Evolutionary conservation across 1,140 invertebrate genomes (phyloP).

Genomic region (Lordiphosa mommai): DNA sequence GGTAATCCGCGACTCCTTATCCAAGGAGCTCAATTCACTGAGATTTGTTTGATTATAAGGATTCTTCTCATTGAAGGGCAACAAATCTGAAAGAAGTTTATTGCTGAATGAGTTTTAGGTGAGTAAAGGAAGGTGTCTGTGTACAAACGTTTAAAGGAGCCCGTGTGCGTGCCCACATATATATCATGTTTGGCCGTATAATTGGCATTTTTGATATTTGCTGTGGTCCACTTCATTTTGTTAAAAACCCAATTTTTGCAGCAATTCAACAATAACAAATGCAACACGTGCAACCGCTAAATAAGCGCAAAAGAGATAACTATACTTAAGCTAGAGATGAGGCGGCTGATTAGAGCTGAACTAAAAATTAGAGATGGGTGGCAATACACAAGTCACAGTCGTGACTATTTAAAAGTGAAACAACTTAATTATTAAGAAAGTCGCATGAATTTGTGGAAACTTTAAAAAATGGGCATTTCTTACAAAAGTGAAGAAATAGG

Average conservation of each 20-base stretch:
- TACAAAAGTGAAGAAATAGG: no score
- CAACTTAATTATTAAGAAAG: no score
- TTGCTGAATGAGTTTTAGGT: not conserved
- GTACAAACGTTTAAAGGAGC: constrained; percentile 76
- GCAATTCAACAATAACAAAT: constrained; percentile 36
- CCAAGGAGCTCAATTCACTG: constrained; percentile 79
- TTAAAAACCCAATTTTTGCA: constrained; percentile 5
- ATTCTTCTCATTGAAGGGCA: constrained; percentile 50
- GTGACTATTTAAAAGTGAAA: no score
- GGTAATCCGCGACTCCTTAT: constrained; percentile 83
- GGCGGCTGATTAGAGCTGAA: no score
- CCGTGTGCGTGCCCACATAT: constrained; percentile 77
- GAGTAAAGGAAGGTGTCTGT: not conserved
- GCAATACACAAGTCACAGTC: no score
- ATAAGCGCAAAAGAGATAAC: not conserved
- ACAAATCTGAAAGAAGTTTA: constrained; percentile 38
- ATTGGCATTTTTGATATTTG: constrained; percentile 65
- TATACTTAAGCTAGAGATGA: no score
- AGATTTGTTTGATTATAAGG: constrained; percentile 79
- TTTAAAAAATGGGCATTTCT: no score
- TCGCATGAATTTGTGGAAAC: no score
- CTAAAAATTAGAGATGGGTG: no score
- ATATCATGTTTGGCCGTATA: constrained; percentile 73
- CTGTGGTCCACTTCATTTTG: constrained; percentile 76
- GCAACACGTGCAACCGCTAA: constrained; percentile 53